These are phyloP conservation scores for Promerops cafer DNA, from an alignment of 2,113 vertebrate species.

Conservation along the genomic window DNA sequence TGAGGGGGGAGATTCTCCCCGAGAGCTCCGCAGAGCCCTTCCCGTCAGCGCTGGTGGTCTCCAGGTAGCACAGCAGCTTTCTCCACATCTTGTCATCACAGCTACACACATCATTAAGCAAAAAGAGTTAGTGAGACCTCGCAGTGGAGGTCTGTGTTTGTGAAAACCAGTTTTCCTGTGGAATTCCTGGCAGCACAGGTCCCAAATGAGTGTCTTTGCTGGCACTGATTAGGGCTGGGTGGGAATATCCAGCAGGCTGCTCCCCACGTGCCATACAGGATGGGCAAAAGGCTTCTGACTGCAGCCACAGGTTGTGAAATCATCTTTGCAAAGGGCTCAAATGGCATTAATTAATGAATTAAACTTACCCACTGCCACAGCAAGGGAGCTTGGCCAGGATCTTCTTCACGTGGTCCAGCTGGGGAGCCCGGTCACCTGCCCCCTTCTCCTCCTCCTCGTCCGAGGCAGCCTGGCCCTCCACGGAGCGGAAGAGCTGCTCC, in stretches of 20 bases:
- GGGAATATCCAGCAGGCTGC: not conserved
- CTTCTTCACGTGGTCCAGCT: constrained; percentile 30
- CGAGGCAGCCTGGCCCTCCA: constrained; percentile 92
- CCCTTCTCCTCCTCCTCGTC: constrained; percentile 76
- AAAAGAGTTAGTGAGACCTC: not conserved
- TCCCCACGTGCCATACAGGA: rapidly evolving
- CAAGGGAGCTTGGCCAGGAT: constrained; percentile 72
- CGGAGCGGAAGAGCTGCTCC: constrained; percentile 86
- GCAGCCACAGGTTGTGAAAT: not conserved
- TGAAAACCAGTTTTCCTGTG: not conserved
- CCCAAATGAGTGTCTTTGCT: not conserved
- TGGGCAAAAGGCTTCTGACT: not conserved
- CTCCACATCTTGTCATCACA: constrained; percentile 77
- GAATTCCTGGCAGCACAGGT: not conserved
- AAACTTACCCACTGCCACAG: constrained; percentile 76
- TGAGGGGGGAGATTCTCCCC: constrained; percentile 66
- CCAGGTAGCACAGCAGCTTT: constrained; percentile 68
- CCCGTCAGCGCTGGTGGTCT: constrained; percentile 47
- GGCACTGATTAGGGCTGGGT: not conserved
- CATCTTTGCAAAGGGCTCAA: not conserved
- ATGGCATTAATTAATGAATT: rapidly evolving
- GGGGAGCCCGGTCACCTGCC: constrained; percentile 59
- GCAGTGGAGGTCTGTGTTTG: not conserved
- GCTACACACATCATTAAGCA: constrained; percentile 28
- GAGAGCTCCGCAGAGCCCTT: constrained; percentile 64